phyloP scores from a whole-genome alignment of 1,140 invertebrate species.

The Potamilus streckersoni region DNA sequence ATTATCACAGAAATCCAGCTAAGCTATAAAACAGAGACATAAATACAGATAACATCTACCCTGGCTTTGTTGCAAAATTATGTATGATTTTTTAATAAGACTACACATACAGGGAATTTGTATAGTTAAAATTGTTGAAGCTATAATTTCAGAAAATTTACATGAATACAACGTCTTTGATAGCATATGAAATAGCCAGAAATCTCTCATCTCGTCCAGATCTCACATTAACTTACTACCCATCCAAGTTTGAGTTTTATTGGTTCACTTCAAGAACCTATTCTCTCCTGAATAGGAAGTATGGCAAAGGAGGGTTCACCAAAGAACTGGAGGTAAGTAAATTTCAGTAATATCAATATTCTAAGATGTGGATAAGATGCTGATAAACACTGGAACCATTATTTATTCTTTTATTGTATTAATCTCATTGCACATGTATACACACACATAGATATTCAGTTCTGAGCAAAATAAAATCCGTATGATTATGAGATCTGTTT shows the following conservation, averaged over 20 bases:
- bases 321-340: conserved; percentile 11
- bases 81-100: too few species aligned
- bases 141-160: conserved; percentile 42
- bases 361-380: too few species aligned
- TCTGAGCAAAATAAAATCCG: not conserved
- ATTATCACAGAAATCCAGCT: too few species aligned
- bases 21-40: too few species aligned
- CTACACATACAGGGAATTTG: too few species aligned
- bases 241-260: conserved; percentile 53
- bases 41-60: not conserved
- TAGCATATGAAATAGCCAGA: conserved; percentile 42
- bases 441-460: conserved; percentile 10
- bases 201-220: conserved; percentile 45
- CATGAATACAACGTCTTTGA: conserved; percentile 48
- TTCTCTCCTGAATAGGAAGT: conserved; percentile 28
- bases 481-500: too few species aligned
- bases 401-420: not conserved
- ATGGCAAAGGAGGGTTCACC: not conserved
- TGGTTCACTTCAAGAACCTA: conserved; percentile 53
- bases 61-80: not conserved
- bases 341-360: not conserved
- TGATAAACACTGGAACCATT: too few species aligned
- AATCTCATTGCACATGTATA: not conserved
- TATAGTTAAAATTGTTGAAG: not conserved
- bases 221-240: conserved; percentile 55